Percentiles rank a stretch among this genome's conserved stretches.
These are phyloP conservation scores for Phyto melanocephala DNA, from an alignment of 2,888 invertebrate genomes.

Conservation along the genomic window DNA sequence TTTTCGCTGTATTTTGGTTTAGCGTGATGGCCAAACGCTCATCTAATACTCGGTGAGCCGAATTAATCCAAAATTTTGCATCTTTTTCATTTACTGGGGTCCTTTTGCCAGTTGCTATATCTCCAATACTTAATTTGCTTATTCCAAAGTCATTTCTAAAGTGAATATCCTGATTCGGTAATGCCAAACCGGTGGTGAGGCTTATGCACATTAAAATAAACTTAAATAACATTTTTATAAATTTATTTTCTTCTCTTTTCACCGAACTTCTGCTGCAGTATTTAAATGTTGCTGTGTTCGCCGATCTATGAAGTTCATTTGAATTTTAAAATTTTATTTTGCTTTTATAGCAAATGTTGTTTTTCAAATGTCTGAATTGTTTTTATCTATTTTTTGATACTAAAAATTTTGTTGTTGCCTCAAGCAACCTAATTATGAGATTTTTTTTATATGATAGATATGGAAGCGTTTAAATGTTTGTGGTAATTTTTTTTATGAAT, in stretches of 20 bases:
- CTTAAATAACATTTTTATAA: background rate
- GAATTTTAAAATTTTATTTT: background rate
- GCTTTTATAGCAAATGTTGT: background rate
- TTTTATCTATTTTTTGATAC: too few relatives aligned
- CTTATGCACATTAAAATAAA: background rate
- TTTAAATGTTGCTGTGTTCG: too few relatives aligned
- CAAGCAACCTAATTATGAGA: too few relatives aligned
- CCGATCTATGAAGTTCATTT: too few relatives aligned
- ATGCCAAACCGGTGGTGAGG: background rate
- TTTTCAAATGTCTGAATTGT: background rate
- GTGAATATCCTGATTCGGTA: slow-evolving; percentile 81
- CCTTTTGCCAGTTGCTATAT: background rate
- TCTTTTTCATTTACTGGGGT: slow-evolving; percentile 28
- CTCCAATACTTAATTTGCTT: background rate
- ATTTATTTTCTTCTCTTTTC: too few relatives aligned
- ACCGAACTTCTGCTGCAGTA: too few relatives aligned
- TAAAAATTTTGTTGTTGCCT: too few relatives aligned
- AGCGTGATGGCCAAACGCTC: slow-evolving; percentile 56
- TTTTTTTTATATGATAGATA: too few relatives aligned
- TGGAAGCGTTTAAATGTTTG: too few relatives aligned
- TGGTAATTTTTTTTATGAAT: too few relatives aligned
- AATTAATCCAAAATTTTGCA: slow-evolving; percentile 66
- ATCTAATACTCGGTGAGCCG: slow-evolving; percentile 67
- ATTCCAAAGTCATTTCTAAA: slow-evolving; percentile 82
- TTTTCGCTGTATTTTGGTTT: slow-evolving; percentile 69